Evolutionary conservation across 2,888 invertebrate species (phyloP).

Genomic region (Auanema sp.): DNA sequence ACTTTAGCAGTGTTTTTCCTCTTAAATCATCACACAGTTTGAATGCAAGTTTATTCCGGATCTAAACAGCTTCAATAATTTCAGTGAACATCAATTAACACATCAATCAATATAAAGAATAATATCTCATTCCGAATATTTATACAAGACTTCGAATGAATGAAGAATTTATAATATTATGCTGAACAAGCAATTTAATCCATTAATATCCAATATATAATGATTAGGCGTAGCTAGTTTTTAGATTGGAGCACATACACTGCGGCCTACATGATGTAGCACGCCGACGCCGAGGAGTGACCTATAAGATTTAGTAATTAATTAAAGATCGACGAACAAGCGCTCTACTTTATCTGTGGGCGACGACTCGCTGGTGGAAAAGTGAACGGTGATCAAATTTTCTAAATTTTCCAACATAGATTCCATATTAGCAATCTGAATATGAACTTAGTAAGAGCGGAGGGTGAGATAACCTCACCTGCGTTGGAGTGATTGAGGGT

Average conservation of each 20-base stretch:
- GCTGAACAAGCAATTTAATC: too few species aligned
- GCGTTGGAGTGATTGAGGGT: slow-evolving; percentile 40
- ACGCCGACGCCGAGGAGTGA: slow-evolving; percentile 56
- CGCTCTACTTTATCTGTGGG: slow-evolving; percentile 52
- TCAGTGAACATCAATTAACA: too few species aligned
- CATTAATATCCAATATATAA: too few species aligned
- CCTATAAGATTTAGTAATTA: slow-evolving; percentile 24
- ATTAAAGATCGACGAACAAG: not conserved
- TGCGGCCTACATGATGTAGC: slow-evolving; percentile 60
- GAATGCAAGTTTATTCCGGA: too few species aligned
- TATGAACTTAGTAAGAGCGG: not conserved
- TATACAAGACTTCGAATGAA: too few species aligned
- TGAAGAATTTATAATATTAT: too few species aligned
- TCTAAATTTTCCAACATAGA: slow-evolving; percentile 60
- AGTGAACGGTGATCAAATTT: slow-evolving; percentile 63
- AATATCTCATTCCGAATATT: too few species aligned
- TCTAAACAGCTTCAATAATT: too few species aligned
- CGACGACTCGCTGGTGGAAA: slow-evolving; percentile 60
- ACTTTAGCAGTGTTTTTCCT: too few species aligned
- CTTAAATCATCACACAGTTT: too few species aligned
- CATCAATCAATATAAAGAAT: too few species aligned
- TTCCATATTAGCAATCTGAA: slow-evolving; percentile 53
- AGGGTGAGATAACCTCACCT: slow-evolving; percentile 27
- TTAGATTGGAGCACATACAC: slow-evolving; percentile 62
- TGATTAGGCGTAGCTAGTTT: slow-evolving; percentile 62